Percentiles rank a stretch among this genome's conserved stretches.
phyloP scores from a whole-genome alignment of 1,140 invertebrate genomes.

The Eubasilissa regina region DNA sequence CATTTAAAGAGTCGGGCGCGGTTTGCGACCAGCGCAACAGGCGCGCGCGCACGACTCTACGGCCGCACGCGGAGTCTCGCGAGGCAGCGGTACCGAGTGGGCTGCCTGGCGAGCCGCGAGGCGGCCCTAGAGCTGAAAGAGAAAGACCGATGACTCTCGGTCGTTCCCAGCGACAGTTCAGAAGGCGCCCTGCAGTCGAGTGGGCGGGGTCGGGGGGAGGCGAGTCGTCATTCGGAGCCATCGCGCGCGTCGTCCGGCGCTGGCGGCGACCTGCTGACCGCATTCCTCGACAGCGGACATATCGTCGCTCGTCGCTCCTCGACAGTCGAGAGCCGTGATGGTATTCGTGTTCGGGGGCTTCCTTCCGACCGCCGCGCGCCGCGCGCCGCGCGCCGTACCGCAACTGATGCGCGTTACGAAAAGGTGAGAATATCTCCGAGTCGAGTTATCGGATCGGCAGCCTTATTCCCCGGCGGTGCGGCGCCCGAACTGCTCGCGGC shows the following conservation, averaged over 20 bases:
- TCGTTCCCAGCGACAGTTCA: neutral
- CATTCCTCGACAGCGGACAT: constrained; percentile 52
- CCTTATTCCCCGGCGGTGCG: neutral
- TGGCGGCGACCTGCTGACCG: constrained; percentile 50
- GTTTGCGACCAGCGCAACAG: neutral
- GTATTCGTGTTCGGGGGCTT: neutral
- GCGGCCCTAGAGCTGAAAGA: neutral
- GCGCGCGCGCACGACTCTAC: neutral
- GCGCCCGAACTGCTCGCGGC: neutral
- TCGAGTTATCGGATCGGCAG: neutral
- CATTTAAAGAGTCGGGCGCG: neutral
- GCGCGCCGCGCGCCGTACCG: neutral
- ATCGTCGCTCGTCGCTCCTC: constrained; percentile 21
- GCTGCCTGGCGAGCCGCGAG: neutral
- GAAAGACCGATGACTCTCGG: neutral
- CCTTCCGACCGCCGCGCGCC: neutral
- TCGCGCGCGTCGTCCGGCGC: neutral
- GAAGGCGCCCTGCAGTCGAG: neutral
- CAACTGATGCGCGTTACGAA: no score
- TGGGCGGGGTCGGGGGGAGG: neutral
- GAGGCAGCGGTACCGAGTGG: neutral
- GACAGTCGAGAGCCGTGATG: neutral
- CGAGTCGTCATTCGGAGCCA: neutral
- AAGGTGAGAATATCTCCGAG: neutral
- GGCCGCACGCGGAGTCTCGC: neutral